Conservation (phyloP, 2,797 vertebrate species). For the Florisuga fusca region DNA sequence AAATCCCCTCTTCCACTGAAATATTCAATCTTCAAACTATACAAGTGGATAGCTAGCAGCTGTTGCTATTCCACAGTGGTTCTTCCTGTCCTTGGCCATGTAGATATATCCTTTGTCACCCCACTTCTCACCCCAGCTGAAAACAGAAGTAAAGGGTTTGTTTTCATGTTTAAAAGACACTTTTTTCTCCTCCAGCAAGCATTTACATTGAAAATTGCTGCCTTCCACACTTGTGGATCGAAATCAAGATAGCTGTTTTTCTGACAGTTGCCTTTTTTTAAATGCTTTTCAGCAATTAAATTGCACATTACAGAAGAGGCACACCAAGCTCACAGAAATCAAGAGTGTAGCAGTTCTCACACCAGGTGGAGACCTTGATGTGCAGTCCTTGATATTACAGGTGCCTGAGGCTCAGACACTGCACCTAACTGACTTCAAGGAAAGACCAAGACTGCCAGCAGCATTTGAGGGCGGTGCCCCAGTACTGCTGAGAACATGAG, state of each 20-base stretch:
- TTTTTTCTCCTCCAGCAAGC: rapidly evolving
- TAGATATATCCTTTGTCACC: conserved; percentile 89
- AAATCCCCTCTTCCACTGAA: conserved; percentile 48
- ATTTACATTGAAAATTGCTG: neutral
- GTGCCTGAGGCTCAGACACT: neutral
- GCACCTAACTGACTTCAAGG: neutral
- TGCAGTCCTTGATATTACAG: neutral
- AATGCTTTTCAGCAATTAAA: neutral
- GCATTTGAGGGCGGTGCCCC: neutral
- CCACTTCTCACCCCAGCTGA: conserved; percentile 93
- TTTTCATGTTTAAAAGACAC: neutral
- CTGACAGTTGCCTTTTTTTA: too few species aligned
- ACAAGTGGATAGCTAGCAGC: conserved; percentile 92
- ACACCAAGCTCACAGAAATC: neutral
- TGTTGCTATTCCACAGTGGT: conserved; percentile 95
- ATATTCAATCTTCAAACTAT: conserved; percentile 71
- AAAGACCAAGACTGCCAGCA: neutral
- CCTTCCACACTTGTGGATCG: neutral
- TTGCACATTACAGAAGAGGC: neutral
- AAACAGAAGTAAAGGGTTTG: conserved; percentile 13
- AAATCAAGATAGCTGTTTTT: neutral
- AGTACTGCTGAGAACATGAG: neutral
- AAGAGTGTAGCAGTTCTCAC: neutral
- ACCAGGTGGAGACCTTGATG: neutral
- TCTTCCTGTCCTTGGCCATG: conserved; percentile 90